Evolutionary conservation across 2,113 vertebrate genomes (phyloP), one percentile per base, ranked within the genome.

Genomic region (Lasiurus cinereus): DNA sequence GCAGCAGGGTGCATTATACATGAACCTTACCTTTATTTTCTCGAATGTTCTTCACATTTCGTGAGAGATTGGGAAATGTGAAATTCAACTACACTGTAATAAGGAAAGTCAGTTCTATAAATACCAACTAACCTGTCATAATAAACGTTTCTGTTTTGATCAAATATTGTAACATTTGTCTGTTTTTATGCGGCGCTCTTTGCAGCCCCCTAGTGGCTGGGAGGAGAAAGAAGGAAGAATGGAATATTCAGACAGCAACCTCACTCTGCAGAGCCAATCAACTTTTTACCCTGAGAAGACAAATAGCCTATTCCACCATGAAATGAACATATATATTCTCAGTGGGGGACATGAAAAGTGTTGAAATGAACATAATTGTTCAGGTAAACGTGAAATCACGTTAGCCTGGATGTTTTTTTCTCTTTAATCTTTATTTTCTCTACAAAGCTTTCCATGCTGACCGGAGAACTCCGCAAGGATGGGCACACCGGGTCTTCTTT

Each of bases 161-260:
- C 27, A 90, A 97, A 83, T 77, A 90, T 76, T 84, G 96, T 66
- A 83, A 83, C 11, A 80, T 77, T 89, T 76, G 13, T 59, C n/a
- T 91, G 33, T 19, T 90, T 76, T 62, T 27, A 62, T 27, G 93
- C 83, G 82, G 83, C 74, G 97, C 98, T 98, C 98, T 98, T 96
- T 98, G 98, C 98, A 95, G 98, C 98, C 98, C 98, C 96, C 98
- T 86, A 97, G 98, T 83, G 98, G 98, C 43, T 69, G 82, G 36
- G 97, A 13, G 27, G 54, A 77, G 52, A 83, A 96, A 8, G 72
- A 83, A 94, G n/a, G 0, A n/a, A 96, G 33, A 88, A 3, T 15
- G 48, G 73, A 5, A 56, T 15, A 72, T 90, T 93, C 74, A 48
- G 13, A 31, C 19, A 39, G 5, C 12, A 52, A 7, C 18, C 46